Evolutionary conservation across 1,140 invertebrate genomes (phyloP).

Genomic region (Periplaneta americana): DNA sequence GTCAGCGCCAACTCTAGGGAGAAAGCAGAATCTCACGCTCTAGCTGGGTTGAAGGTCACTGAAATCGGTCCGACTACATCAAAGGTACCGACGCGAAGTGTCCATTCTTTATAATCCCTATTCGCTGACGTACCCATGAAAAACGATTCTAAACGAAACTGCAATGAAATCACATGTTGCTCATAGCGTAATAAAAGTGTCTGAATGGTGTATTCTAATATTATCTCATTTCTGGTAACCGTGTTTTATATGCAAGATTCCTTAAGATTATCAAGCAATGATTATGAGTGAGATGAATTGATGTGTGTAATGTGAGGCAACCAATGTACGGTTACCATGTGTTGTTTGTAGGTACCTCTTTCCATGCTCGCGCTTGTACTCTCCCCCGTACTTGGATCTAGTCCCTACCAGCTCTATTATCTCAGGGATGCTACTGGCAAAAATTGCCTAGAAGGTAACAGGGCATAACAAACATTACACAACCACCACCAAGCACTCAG

Average conservation of each 20-base stretch:
- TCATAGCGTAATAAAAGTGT: no score
- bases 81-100: no score
- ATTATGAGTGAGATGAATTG: neutral
- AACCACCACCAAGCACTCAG: slow-evolving; percentile 28
- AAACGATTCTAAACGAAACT: no score
- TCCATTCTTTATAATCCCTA: no score
- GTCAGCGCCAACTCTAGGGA: no score
- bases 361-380: slow-evolving; percentile 95
- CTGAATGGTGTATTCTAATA: no score
- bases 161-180: no score
- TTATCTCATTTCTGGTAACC: no score
- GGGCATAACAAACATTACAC: slow-evolving; percentile 30
- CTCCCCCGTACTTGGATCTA: slow-evolving; percentile 96
- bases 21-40: no score
- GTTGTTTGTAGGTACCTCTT: slow-evolving; percentile 70
- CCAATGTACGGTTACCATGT: neutral
- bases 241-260: neutral
- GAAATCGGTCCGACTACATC: no score
- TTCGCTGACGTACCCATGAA: no score
- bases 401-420: slow-evolving; percentile 97
- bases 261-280: neutral
- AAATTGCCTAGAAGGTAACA: slow-evolving; percentile 76
- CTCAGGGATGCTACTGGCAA: slow-evolving; percentile 98
- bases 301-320: neutral
- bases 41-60: no score